phyloP scores from a whole-genome alignment of 2,888 invertebrate species.

The Hirtodrosophila histrioides region DNA sequence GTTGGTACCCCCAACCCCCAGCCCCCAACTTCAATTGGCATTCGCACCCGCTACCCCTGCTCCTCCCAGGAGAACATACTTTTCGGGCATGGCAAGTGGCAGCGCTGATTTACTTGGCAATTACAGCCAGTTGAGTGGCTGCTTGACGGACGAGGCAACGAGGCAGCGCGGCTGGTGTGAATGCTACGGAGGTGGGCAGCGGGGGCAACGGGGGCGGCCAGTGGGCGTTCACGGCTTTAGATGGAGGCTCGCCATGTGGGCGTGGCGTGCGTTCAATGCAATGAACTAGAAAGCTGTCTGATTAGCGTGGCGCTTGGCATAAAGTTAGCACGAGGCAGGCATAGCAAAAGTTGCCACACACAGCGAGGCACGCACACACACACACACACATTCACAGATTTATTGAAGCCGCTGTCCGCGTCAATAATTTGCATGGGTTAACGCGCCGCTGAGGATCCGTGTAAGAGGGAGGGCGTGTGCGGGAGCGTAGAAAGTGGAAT shows the following conservation, averaged over 20 bases:
- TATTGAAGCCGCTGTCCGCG: slow-evolving; percentile 72
- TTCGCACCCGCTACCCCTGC: neutral
- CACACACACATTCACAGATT: slow-evolving; percentile 50
- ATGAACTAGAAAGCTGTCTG: slow-evolving; percentile 79
- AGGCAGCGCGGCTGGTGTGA: slow-evolving; percentile 5
- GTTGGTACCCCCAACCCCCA: slow-evolving; percentile 9
- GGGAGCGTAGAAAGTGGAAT: neutral
- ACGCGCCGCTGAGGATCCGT: slow-evolving; percentile 23
- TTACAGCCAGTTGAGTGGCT: slow-evolving; percentile 70
- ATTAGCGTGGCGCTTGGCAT: slow-evolving; percentile 71
- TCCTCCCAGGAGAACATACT: slow-evolving; percentile 45
- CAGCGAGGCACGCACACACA: slow-evolving; percentile 22
- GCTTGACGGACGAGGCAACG: slow-evolving; percentile 56
- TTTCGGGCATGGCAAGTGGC: slow-evolving; percentile 76
- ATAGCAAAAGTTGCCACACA: slow-evolving; percentile 62
- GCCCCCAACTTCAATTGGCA: slow-evolving; percentile 4
- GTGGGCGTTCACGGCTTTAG: slow-evolving; percentile 23
- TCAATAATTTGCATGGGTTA: slow-evolving; percentile 75
- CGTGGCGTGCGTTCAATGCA: slow-evolving; percentile 62
- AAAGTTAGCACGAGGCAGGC: slow-evolving; percentile 53
- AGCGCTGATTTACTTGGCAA: slow-evolving; percentile 77
- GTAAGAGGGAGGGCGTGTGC: neutral
- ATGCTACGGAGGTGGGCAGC: neutral
- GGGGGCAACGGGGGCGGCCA: slow-evolving; percentile 1
- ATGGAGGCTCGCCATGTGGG: slow-evolving; percentile 38